A percentile compares a stretch with the other conserved stretches of the same genome.
Conservation (phyloP, 2,888 invertebrate species). For the Argyra leucocephala region DNA sequence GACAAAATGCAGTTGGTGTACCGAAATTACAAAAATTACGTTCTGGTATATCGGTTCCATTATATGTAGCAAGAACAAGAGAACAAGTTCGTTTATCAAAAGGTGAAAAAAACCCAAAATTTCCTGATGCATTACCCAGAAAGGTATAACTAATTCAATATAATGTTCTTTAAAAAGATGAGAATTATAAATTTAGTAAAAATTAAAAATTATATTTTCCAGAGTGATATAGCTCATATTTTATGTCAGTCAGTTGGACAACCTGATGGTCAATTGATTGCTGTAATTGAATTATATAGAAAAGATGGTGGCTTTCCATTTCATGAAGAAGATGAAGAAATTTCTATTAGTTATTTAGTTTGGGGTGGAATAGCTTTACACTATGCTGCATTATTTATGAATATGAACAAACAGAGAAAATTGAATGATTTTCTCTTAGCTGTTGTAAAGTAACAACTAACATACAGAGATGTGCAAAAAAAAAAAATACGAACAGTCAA, state of each 20-base stretch:
- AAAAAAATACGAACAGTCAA: background rate
- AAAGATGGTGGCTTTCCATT: slow-evolving; percentile 46
- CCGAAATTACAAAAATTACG: slow-evolving; percentile 32
- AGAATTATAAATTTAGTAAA: no score
- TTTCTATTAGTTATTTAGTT: slow-evolving; percentile 54
- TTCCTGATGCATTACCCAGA: slow-evolving; percentile 44
- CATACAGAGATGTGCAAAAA: background rate
- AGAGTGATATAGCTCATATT: slow-evolving; percentile 45
- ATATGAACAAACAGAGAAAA: slow-evolving; percentile 60
- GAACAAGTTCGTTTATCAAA: slow-evolving; percentile 45
- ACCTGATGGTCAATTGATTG: slow-evolving; percentile 53
- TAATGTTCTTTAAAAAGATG: no score
- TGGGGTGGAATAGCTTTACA: slow-evolving; percentile 64
- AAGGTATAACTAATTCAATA: slow-evolving; percentile 29
- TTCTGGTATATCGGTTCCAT: slow-evolving; percentile 28
- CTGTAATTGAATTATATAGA: slow-evolving; percentile 62
- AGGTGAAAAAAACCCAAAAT: slow-evolving; percentile 44
- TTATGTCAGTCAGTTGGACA: slow-evolving; percentile 56
- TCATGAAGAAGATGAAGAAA: slow-evolving; percentile 59
- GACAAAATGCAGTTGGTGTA: slow-evolving; percentile 34
- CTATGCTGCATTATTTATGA: slow-evolving; percentile 58
- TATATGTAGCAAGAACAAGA: slow-evolving; percentile 44
- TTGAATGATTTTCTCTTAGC: slow-evolving; percentile 67
- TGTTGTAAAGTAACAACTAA: slow-evolving; percentile 62
- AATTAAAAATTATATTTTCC: slow-evolving; percentile 15